phyloP scores from a whole-genome alignment of 2,113 vertebrate species.

The Lagopus leucura region DNA sequence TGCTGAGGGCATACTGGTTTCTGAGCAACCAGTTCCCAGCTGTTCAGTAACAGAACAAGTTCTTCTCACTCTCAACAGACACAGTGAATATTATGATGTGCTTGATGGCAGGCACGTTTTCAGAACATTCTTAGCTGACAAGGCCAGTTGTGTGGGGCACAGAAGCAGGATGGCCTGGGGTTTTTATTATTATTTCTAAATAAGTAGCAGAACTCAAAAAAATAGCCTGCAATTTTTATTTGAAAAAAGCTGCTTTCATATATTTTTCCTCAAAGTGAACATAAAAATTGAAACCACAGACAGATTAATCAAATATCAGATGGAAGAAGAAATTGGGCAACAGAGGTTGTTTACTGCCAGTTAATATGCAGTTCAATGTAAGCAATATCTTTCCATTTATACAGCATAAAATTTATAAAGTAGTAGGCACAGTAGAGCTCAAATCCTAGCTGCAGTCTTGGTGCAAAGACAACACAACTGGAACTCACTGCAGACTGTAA shows the following conservation, averaged over 20 bases:
- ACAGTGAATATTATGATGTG: not conserved
- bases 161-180: not conserved
- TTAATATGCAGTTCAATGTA: not conserved
- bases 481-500: not conserved
- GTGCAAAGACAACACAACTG: not conserved
- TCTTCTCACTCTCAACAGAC: not conserved
- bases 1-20: not conserved
- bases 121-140: not conserved
- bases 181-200: not conserved
- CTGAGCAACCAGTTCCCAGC: not conserved
- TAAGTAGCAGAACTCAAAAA: not conserved
- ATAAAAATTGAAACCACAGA: not conserved
- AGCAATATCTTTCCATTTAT: not conserved
- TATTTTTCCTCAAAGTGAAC: not conserved
- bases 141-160: not conserved
- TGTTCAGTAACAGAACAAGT: slow-evolving; percentile 23
- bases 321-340: not conserved
- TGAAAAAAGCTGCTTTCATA: not conserved
- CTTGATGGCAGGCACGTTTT: not conserved
- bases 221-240: not conserved
- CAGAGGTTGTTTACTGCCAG: not conserved
- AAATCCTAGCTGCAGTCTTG: not conserved
- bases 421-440: not conserved
- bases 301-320: not conserved
- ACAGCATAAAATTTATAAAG: not conserved